phyloP scores from a whole-genome alignment of 35 echinoderm and acorn worm species.

The Apostichopus californicus region DNA sequence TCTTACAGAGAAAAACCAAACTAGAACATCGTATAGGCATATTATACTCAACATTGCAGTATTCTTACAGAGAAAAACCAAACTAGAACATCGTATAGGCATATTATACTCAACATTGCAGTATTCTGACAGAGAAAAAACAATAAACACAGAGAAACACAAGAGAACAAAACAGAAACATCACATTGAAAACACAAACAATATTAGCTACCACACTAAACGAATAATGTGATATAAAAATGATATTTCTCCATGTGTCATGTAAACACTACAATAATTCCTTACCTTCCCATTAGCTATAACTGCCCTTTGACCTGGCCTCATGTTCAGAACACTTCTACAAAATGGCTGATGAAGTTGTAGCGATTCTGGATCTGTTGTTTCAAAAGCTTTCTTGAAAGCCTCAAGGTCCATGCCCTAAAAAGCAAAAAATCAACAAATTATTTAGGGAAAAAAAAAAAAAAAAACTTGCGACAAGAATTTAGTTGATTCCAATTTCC shows the following conservation, averaged over 20 bases:
- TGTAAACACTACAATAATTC: neutral
- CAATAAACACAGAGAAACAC: too few relatives aligned
- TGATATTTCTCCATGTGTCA: neutral
- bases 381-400: constrained; percentile 56
- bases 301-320: constrained; percentile 74
- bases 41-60: too few relatives aligned
- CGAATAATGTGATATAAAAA: neutral
- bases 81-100: too few relatives aligned
- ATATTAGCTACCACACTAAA: too few relatives aligned
- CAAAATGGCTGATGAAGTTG: constrained; percentile 65
- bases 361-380: constrained; percentile 2
- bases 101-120: too few relatives aligned
- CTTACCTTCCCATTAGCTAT: constrained; percentile 93
- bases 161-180: too few relatives aligned
- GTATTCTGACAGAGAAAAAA: too few relatives aligned
- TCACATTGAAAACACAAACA: too few relatives aligned
- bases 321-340: constrained; percentile 56
- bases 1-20: too few relatives aligned
- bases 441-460: neutral
- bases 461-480: neutral
- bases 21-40: too few relatives aligned
- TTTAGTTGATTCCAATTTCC: neutral
- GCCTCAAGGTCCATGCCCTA: constrained; percentile 92
- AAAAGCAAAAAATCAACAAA: neutral
- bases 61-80: too few relatives aligned